Conservation (phyloP, 2,113 vertebrate genomes). For the Tringa solitaria region DNA sequence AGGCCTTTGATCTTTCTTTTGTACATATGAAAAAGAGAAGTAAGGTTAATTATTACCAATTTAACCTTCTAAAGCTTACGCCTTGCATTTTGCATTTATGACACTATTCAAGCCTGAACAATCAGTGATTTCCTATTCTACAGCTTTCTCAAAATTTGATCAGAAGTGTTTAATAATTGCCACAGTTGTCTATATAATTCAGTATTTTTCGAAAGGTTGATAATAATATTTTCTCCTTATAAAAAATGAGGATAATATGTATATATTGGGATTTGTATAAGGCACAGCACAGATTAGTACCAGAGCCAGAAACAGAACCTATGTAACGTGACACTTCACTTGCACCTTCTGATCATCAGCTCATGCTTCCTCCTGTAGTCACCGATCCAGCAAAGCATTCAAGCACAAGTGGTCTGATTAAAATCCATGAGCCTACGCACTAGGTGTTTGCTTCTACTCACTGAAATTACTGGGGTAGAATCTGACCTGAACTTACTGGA, state of each 20-base stretch:
- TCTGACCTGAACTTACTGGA: background rate
- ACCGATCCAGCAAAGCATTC: background rate
- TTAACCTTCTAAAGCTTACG: background rate
- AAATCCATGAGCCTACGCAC: background rate
- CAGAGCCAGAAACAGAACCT: background rate
- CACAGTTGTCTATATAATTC: background rate
- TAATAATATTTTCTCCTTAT: background rate
- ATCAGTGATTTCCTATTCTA: background rate
- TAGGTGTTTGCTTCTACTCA: background rate
- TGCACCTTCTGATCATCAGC: background rate
- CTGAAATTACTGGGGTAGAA: background rate
- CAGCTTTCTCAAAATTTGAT: background rate
- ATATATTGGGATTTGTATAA: background rate
- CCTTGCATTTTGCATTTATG: background rate
- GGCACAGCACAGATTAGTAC: background rate
- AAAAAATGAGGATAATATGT: background rate
- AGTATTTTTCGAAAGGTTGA: background rate
- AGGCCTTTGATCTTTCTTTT: constrained; percentile 38
- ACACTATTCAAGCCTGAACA: background rate
- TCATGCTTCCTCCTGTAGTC: background rate
- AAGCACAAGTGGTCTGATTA: background rate
- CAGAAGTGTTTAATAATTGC: background rate
- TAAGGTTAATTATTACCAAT: constrained; percentile 20
- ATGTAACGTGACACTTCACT: background rate
- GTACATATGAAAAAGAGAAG: background rate